Conservation (phyloP, 1,140 invertebrate species). For the Apocrypta bakeri region DNA sequence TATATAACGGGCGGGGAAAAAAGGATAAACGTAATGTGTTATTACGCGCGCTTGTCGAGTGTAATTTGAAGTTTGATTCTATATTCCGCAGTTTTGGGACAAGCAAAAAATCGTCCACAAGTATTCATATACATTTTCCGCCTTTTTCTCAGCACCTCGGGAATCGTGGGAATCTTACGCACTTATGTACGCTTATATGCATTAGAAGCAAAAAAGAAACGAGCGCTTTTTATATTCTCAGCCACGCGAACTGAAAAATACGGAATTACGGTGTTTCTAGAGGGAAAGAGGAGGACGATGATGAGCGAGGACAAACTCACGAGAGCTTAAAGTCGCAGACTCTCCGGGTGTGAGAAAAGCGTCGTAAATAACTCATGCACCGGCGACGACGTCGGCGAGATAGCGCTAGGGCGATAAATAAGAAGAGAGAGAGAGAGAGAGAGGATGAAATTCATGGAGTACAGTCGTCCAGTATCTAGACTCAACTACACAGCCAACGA, state of each 20-base stretch:
- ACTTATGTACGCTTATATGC: too few species aligned
- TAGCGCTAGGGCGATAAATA: constrained; percentile 31
- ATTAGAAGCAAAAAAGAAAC: too few species aligned
- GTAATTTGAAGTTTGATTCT: background rate
- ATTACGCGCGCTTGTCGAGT: background rate
- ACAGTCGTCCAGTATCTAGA: background rate
- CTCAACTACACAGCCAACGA: background rate
- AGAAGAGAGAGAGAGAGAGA: background rate
- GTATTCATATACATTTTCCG: too few species aligned
- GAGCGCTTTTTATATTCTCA: too few species aligned
- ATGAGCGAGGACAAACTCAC: constrained; percentile 11
- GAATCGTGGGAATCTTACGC: too few species aligned
- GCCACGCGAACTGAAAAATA: background rate
- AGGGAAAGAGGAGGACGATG: background rate
- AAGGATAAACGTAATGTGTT: background rate
- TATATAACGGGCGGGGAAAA: too few species aligned
- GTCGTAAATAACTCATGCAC: constrained; percentile 38
- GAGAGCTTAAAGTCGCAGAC: constrained; percentile 22
- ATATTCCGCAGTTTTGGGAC: background rate
- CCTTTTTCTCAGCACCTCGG: too few species aligned
- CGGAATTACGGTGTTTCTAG: background rate
- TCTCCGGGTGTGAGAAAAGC: background rate
- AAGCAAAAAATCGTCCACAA: background rate
- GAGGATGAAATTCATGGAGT: constrained; percentile 41
- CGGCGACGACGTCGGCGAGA: background rate